Evolutionary conservation across 2,888 invertebrate species (phyloP).

Genomic region (Thereva nobilitata): DNA sequence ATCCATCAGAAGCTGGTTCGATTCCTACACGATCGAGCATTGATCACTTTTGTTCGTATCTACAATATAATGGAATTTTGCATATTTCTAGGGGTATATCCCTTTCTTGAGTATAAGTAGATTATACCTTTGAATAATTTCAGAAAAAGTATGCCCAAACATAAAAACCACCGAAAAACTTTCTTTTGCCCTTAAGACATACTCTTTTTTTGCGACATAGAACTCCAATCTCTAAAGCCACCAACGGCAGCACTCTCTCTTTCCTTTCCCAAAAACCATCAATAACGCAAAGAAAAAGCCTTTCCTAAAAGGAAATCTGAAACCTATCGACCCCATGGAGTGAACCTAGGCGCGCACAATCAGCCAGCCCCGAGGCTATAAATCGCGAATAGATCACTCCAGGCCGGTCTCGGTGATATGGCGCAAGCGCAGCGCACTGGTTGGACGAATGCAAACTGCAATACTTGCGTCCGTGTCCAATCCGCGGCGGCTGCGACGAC

Average conservation of each 20-base stretch:
- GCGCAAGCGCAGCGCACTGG: background rate
- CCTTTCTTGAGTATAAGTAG: too few relatives aligned
- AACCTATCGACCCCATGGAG: slow-evolving; percentile 29
- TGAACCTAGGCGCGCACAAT: slow-evolving; percentile 23
- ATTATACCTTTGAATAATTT: too few relatives aligned
- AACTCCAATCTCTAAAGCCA: too few relatives aligned
- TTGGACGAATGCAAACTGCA: background rate
- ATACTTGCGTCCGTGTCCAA: background rate
- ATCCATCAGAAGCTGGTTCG: too few relatives aligned
- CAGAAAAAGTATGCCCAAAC: too few relatives aligned
- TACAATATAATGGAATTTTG: too few relatives aligned
- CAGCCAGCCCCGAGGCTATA: slow-evolving; percentile 19
- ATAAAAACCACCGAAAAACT: too few relatives aligned
- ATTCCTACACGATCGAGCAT: too few relatives aligned
- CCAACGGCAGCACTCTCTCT: slow-evolving; percentile 8
- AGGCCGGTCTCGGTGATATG: background rate
- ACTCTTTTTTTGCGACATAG: too few relatives aligned
- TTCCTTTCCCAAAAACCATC: slow-evolving; percentile 21
- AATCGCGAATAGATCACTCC: slow-evolving; percentile 27
- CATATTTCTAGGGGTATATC: too few relatives aligned
- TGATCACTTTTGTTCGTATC: too few relatives aligned
- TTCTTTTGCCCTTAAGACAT: too few relatives aligned
- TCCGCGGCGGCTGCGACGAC: background rate
- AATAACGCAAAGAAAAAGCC: background rate
- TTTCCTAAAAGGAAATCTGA: slow-evolving; percentile 4